Evolutionary conservation across 2,888 invertebrate species (phyloP).

Genomic region (Ochropacha duplaris): DNA sequence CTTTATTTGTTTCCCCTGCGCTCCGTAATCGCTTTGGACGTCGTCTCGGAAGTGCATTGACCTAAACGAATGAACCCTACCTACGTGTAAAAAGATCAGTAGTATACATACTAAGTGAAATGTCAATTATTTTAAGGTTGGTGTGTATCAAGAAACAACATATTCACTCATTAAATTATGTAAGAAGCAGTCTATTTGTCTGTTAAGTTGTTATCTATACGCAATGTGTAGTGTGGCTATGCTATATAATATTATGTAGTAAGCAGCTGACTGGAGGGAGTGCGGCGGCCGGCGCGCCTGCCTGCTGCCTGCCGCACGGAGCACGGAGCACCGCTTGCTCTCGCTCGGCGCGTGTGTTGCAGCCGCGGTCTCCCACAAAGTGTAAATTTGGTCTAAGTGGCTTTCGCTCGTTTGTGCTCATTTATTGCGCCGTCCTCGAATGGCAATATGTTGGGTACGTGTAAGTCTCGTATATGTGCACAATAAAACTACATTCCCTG

Average conservation of each 20-base stretch:
- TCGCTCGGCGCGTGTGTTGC: slow-evolving; percentile 49
- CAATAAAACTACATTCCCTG: slow-evolving; percentile 71
- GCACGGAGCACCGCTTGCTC: slow-evolving; percentile 39
- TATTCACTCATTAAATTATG: slow-evolving; percentile 6
- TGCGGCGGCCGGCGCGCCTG: slow-evolving; percentile 31
- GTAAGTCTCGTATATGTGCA: slow-evolving; percentile 63
- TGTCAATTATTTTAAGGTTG: slow-evolving; percentile 27
- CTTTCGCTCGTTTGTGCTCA: slow-evolving; percentile 78
- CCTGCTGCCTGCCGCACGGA: slow-evolving; percentile 38
- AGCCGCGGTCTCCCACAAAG: slow-evolving; percentile 79
- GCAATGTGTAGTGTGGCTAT: slow-evolving; percentile 16
- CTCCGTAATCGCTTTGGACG: slow-evolving; percentile 71
- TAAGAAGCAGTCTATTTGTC: slow-evolving; percentile 11
- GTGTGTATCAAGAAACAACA: background rate
- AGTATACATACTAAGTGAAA: slow-evolving; percentile 30
- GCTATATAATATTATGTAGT: slow-evolving; percentile 40
- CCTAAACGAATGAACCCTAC: slow-evolving; percentile 76
- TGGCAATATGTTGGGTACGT: slow-evolving; percentile 66
- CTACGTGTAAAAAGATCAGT: slow-evolving; percentile 49
- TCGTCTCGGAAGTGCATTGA: slow-evolving; percentile 80
- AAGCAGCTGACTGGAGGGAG: slow-evolving; percentile 65
- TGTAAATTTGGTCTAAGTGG: slow-evolving; percentile 81
- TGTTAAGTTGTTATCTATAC: slow-evolving; percentile 29
- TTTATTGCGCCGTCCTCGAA: slow-evolving; percentile 68
- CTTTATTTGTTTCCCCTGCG: slow-evolving; percentile 51